phyloP scores from a whole-genome alignment of 2,888 invertebrate species.

The Dasysyrphus albostriatus region DNA sequence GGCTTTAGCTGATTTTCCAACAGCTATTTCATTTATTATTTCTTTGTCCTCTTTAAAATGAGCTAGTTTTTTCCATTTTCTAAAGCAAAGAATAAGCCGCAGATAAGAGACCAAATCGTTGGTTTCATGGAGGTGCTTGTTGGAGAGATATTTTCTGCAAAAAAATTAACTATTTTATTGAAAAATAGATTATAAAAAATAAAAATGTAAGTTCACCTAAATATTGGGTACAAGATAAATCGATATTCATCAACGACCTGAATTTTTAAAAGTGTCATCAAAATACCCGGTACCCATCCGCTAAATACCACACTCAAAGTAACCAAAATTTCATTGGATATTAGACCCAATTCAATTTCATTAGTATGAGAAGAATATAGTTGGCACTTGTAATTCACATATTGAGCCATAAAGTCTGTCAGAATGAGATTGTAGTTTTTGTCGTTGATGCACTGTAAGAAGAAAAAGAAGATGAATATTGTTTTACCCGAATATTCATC shows the following conservation, averaged over 20 bases:
- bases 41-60: conserved; percentile 65
- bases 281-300: conserved; percentile 58
- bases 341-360: conserved; percentile 40
- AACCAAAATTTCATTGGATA: conserved; percentile 58
- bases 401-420: conserved; percentile 73
- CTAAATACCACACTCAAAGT: conserved; percentile 62
- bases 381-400: conserved; percentile 73
- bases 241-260: conserved; percentile 53
- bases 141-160: conserved; percentile 68
- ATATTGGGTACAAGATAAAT: conserved; percentile 72
- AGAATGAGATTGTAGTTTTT: conserved; percentile 70
- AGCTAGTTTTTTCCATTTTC: conserved; percentile 72
- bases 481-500: neutral
- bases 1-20: conserved; percentile 51
- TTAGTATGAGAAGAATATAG: conserved; percentile 42
- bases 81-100: conserved; percentile 70
- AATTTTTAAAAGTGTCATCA: conserved; percentile 72
- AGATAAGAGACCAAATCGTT: conserved; percentile 70
- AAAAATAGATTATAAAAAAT: neutral
- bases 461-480: neutral
- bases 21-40: conserved; percentile 71
- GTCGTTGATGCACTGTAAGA: conserved; percentile 66
- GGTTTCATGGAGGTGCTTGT: conserved; percentile 40
- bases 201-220: conserved; percentile 56
- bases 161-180: neutral